Evolutionary conservation across 2,797 vertebrate species (phyloP).

Genomic region (Malurus leucopterus): DNA sequence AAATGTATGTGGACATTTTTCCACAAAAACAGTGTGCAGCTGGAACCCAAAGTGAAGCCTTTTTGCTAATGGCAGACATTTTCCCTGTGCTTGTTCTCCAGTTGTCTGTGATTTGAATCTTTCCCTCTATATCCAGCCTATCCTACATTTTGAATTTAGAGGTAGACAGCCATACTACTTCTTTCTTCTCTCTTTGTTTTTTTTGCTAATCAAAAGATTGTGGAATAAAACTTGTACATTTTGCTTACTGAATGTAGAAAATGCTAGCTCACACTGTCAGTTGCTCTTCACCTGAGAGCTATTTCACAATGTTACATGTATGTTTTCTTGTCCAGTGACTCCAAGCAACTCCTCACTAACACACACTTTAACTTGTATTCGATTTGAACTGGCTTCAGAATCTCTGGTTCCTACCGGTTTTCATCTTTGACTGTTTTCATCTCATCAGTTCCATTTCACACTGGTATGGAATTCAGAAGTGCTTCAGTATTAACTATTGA

Average conservation of each 20-base stretch:
- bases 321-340: neutral
- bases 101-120: neutral
- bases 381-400: neutral
- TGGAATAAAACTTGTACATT: neutral
- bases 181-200: neutral
- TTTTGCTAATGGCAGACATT: neutral
- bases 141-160: neutral
- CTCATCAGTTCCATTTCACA: neutral
- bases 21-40: neutral
- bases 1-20: neutral
- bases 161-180: neutral
- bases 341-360: neutral
- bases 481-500: neutral
- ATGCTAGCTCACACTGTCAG: neutral
- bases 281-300: neutral
- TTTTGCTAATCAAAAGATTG: neutral
- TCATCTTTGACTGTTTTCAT: neutral
- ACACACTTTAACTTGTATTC: neutral
- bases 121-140: neutral
- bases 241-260: neutral
- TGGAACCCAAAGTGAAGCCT: neutral
- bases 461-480: neutral
- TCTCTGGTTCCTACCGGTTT: neutral
- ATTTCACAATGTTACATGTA: neutral
- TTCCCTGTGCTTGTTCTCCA: neutral